These are phyloP conservation scores for Drosophila pseudotakahashii DNA, from an alignment of 2,888 invertebrate species.

Conservation along the genomic window DNA sequence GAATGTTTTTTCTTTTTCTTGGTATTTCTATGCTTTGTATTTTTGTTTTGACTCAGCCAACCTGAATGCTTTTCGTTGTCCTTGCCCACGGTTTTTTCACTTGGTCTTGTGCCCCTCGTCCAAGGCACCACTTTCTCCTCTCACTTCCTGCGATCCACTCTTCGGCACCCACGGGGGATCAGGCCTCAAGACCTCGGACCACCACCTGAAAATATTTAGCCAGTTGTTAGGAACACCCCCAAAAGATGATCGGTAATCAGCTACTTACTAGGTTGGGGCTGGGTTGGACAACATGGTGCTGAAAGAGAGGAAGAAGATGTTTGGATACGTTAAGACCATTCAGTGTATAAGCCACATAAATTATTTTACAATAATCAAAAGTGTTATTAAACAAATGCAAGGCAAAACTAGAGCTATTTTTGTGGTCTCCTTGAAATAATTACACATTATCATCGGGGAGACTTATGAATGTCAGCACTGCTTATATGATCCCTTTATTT, in stretches of 20 bases:
- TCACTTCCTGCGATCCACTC: constrained; percentile 9
- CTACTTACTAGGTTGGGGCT: constrained; percentile 70
- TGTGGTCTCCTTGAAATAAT: neutral
- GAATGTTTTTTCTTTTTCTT: constrained; percentile 13
- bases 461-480: neutral
- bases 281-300: constrained; percentile 62
- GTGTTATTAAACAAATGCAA: too few species aligned
- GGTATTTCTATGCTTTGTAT: constrained; percentile 9
- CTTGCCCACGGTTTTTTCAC: constrained; percentile 56
- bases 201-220: constrained; percentile 54
- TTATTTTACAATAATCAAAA: too few species aligned
- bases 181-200: constrained; percentile 48
- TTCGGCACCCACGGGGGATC: constrained; percentile 23
- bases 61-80: constrained; percentile 59
- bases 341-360: too few species aligned
- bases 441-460: neutral
- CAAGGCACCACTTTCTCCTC: constrained; percentile 23
- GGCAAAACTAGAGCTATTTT: neutral
- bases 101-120: constrained; percentile 42
- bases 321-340: too few species aligned
- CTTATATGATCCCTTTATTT: constrained; percentile 5
- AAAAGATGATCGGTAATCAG: constrained; percentile 54
- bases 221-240: constrained; percentile 64
- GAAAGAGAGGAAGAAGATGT: neutral
- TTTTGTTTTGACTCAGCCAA: constrained; percentile 38